Conservation (phyloP, 2,888 invertebrate species). For the Lasioglossum marginatum region DNA sequence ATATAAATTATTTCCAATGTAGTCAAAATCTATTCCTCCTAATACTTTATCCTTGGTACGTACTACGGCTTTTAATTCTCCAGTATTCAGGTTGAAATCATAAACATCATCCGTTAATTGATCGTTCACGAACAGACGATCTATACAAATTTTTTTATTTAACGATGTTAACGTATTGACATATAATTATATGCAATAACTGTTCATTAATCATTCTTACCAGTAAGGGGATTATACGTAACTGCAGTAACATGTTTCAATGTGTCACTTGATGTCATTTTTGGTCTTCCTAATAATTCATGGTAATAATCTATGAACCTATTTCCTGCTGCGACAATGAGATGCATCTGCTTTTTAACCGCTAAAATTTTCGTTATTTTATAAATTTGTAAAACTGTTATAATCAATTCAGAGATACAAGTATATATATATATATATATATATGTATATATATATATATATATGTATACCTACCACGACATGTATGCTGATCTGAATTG, state of each 20-base stretch:
- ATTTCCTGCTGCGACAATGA: conserved; percentile 87
- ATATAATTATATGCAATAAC: not conserved
- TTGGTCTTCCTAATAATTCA: conserved; percentile 89
- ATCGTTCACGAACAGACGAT: conserved; percentile 72
- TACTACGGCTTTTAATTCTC: conserved; percentile 77
- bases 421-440: too few relatives aligned
- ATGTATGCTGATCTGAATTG: conserved; percentile 86
- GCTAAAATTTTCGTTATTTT: conserved; percentile 76
- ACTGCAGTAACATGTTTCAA: conserved; percentile 88
- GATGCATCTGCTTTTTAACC: conserved; percentile 84
- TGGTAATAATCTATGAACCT: conserved; percentile 88
- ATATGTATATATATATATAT: too few relatives aligned
- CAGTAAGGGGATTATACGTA: conserved; percentile 87
- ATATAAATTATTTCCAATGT: conserved; percentile 90
- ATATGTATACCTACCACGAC: conserved; percentile 84
- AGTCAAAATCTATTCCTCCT: conserved; percentile 88
- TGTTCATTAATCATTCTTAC: conserved; percentile 72
- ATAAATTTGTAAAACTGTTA: not conserved
- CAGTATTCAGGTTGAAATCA: conserved; percentile 63
- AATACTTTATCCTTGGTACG: conserved; percentile 85
- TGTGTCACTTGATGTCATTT: conserved; percentile 82
- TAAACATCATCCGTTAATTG: conserved; percentile 68
- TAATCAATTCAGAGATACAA: not conserved
- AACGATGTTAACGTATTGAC: too few relatives aligned
- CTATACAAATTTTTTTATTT: conserved; percentile 57